These are phyloP conservation scores for Dasypus novemcinctus DNA, from an alignment of 2,113 vertebrate genomes.

Conservation along the genomic window DNA sequence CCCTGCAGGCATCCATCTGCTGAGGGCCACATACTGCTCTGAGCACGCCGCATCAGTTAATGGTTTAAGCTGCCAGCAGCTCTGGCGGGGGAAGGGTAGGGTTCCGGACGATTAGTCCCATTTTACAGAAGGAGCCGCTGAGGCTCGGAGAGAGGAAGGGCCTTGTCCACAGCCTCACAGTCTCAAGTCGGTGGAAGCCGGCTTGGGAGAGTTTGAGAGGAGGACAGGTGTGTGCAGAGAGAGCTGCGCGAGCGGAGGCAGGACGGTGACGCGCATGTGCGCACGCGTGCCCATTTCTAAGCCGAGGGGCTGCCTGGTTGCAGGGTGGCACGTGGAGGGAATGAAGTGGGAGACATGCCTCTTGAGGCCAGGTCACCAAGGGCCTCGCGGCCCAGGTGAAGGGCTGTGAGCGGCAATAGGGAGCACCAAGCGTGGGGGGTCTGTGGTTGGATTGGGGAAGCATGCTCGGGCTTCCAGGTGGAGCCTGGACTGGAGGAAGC, in stretches of 20 bases:
- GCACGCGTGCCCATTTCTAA: background rate
- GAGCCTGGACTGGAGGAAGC: background rate
- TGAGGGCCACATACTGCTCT: background rate
- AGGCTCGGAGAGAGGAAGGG: background rate
- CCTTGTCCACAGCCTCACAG: background rate
- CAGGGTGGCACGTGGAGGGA: background rate
- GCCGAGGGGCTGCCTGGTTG: background rate
- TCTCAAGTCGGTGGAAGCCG: background rate
- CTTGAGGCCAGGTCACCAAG: background rate
- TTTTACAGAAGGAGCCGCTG: constrained; percentile 3
- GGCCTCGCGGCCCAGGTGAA: background rate
- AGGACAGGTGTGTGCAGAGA: background rate
- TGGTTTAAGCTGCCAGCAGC: constrained; percentile 7
- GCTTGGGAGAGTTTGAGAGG: background rate
- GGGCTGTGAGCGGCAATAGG: background rate
- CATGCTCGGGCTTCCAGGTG: background rate
- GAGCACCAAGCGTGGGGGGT: background rate
- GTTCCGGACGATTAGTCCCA: background rate
- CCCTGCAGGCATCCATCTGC: background rate
- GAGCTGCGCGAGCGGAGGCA: background rate
- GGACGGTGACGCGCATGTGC: background rate
- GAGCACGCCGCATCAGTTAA: background rate
- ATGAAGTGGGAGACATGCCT: background rate
- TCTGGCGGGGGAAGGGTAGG: background rate
- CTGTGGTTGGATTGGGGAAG: background rate